Percentiles rank a stretch among this genome's conserved stretches.
phyloP scores from a whole-genome alignment of 2,113 vertebrate species.

The Ondatra zibethicus region DNA sequence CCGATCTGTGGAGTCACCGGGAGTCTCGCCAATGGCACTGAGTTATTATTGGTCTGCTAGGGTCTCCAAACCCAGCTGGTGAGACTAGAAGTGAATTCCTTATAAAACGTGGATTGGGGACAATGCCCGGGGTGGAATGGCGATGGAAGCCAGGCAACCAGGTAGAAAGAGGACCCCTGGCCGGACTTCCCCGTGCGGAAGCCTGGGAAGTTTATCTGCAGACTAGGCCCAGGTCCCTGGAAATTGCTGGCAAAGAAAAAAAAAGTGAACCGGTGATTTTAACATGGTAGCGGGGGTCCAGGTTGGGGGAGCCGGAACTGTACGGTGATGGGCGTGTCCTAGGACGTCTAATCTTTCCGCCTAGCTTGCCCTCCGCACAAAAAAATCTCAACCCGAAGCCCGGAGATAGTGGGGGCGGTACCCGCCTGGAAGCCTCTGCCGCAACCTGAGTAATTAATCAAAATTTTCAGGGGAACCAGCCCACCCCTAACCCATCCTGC shows the following conservation, averaged over 20 bases:
- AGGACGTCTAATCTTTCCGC: not conserved
- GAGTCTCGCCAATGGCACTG: not conserved
- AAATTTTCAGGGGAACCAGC: not conserved
- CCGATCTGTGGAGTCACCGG: not conserved
- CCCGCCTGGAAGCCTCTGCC: not conserved
- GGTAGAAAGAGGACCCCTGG: too few relatives aligned
- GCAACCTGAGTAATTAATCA: constrained; percentile 58
- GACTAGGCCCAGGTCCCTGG: not conserved
- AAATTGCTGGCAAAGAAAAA: not conserved
- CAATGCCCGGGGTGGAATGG: too few relatives aligned
- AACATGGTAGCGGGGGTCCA: not conserved
- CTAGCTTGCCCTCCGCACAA: not conserved
- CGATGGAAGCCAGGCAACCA: accelerated
- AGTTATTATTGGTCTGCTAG: too few relatives aligned
- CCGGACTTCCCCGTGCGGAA: accelerated
- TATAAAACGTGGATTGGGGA: not conserved
- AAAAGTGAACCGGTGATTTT: not conserved
- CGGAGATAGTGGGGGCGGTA: not conserved
- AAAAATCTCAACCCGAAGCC: not conserved
- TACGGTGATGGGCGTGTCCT: not conserved
- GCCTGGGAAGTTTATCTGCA: not conserved
- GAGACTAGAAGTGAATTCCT: not conserved
- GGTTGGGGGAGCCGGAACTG: not conserved
- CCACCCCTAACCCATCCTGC: not conserved
- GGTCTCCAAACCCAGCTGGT: too few relatives aligned